Conservation (phyloP, 1,140 invertebrate species). For the Hyles euphorbiae region DNA sequence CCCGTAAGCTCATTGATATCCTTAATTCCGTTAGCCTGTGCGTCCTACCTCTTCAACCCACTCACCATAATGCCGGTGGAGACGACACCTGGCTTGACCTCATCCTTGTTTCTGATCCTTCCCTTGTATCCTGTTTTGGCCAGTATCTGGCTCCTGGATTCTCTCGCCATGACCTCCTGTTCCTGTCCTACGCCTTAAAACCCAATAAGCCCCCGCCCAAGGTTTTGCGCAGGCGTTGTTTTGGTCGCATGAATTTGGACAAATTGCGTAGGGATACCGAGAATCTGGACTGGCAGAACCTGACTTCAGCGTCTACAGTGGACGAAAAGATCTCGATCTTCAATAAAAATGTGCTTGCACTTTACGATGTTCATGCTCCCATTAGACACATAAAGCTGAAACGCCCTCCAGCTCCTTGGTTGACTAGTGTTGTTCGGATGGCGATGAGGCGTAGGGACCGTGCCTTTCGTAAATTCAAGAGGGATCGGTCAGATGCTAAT, state of each 20-base stretch:
- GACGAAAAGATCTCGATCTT: not conserved
- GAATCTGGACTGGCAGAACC: conserved; percentile 1
- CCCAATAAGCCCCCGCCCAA: conserved; percentile 8
- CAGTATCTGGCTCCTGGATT: conserved; percentile 18
- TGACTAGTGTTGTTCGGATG: not conserved
- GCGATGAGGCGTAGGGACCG: no score
- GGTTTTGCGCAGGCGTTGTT: conserved; percentile 4
- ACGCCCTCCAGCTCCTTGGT: conserved; percentile 7
- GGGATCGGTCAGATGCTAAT: no score
- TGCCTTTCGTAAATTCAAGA: no score
- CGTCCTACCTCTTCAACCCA: no score
- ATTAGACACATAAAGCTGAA: not conserved
- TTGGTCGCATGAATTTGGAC: conserved; percentile 9
- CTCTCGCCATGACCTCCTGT: not conserved
- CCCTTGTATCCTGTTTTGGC: conserved; percentile 7
- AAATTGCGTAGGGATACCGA: conserved; percentile 5
- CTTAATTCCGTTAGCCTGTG: no score
- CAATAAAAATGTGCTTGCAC: not conserved
- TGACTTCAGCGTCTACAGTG: not conserved
- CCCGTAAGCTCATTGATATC: no score
- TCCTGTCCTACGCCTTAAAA: conserved; percentile 14
- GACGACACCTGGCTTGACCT: not conserved
- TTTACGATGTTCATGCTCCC: conserved; percentile 7
- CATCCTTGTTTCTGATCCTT: conserved; percentile 3
- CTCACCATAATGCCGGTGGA: no score